Evolutionary conservation across 2,888 invertebrate genomes (phyloP), one percentile per base, ranked within the genome.

Genomic region (Octodonta nipae): DNA sequence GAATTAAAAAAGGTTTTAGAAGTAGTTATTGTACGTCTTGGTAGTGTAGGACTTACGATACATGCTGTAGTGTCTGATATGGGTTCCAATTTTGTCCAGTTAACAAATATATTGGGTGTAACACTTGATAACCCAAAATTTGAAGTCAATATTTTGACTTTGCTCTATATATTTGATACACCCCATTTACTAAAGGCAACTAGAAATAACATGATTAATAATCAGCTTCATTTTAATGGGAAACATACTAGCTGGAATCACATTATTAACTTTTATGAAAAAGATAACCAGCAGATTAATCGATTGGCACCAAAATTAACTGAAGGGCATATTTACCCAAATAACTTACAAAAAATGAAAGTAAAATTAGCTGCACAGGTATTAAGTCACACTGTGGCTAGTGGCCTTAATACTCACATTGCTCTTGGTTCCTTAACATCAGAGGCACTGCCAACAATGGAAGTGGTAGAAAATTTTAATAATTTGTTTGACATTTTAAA

Each of bases 321-420:
- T 2, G 37, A 45, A 15, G 14, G 20, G 24, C 45, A 44, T 35
- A 36, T 45, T 10, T 15, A 30, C 28, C 40, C 39, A 2, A 39
- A 30, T 13, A 40, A 38, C 25, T 42, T 46, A 28, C 33, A 42
- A 29, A 45, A 42, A 40, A 45, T 36, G 36, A 36, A 35, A 29
- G 43, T 42, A 4, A 34, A 34, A 25, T 35, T 26, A 13, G 39
- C 37, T n/a, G 33, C 33, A 3, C 42, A 44, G 27, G 34, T 44
- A 5, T 44, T 46, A 10, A 45, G 44, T 35, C 17, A 22, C 14
- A 35, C 44, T 13, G 43, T 44, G 5, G 33, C 38, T 6, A 37
- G 32, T 26, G 41, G 26, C 12, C 24, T 44, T n/a, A 17, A 32
- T 30, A 30, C 33, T 15, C 33, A 40, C 24, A 34, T 41, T 5